phyloP scores from a whole-genome alignment of 2,888 invertebrate species.

The Epirrhoe alternata region DNA sequence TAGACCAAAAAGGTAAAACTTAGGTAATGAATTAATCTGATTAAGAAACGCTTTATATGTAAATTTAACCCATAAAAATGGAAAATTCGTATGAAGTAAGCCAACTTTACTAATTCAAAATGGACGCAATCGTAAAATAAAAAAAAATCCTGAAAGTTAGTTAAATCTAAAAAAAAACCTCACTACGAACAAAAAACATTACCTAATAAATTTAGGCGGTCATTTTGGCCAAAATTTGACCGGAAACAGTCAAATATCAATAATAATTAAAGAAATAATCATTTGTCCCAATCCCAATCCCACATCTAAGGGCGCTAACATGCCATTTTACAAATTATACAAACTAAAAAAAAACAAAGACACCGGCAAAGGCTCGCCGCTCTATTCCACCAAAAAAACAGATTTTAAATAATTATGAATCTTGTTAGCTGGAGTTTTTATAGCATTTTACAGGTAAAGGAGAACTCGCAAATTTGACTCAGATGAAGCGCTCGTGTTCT shows the following conservation, averaged over 20 bases:
- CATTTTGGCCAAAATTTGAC: slow-evolving; percentile 44
- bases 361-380: slow-evolving; percentile 71
- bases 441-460: slow-evolving; percentile 47
- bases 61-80: too few species aligned
- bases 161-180: too few species aligned
- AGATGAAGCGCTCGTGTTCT: too few species aligned
- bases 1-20: too few species aligned
- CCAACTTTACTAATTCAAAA: too few species aligned
- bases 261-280: slow-evolving; percentile 42
- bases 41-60: too few species aligned
- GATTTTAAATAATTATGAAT: slow-evolving; percentile 80
- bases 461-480: too few species aligned
- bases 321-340: slow-evolving; percentile 82
- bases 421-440: slow-evolving; percentile 74
- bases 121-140: too few species aligned
- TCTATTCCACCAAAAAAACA: slow-evolving; percentile 66
- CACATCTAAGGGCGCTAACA: slow-evolving; percentile 74
- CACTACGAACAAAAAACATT: too few species aligned
- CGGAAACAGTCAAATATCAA: slow-evolving; percentile 75
- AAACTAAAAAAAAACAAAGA: slow-evolving; percentile 65
- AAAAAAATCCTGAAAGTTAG: too few species aligned
- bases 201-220: slow-evolving; percentile 5
- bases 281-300: slow-evolving; percentile 9
- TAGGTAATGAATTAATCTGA: too few species aligned
- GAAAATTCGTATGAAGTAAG: too few species aligned